These are phyloP conservation scores for Trichechus manatus DNA, from an alignment of 2,113 vertebrate species.

Conservation along the genomic window DNA sequence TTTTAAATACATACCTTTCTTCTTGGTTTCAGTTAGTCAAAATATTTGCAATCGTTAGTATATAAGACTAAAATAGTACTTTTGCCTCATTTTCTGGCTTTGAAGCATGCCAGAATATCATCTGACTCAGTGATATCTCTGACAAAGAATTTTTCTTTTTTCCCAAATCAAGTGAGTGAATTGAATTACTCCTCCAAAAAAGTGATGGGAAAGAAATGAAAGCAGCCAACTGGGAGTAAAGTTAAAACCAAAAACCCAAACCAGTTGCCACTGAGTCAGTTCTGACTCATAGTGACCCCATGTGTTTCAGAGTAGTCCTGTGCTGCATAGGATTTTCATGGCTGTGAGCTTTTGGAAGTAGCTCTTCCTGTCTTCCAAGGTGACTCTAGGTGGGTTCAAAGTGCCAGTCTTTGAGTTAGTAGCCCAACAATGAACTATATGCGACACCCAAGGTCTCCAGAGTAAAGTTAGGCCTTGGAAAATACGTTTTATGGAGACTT, in stretches of 20 bases:
- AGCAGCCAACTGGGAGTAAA: not conserved
- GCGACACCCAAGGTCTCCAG: not conserved
- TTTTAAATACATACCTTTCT: not conserved
- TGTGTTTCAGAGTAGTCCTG: not conserved
- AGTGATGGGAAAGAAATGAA: not conserved
- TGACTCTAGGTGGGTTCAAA: not conserved
- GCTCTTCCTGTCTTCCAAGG: not conserved
- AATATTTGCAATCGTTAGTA: not conserved
- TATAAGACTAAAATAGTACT: not conserved
- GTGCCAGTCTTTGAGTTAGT: not conserved
- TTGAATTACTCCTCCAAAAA: not conserved
- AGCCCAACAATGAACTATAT: not conserved
- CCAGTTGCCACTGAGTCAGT: too few relatives aligned
- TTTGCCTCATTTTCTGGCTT: not conserved
- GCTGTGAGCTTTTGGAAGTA: not conserved
- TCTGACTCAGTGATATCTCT: not conserved
- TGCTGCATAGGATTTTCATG: not conserved
- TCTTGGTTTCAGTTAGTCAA: not conserved
- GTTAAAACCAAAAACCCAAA: not conserved
- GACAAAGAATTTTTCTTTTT: not conserved
- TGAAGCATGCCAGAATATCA: not conserved
- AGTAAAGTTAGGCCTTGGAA: not conserved
- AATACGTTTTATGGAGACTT: not conserved
- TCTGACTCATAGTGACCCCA: too few relatives aligned
- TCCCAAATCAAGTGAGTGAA: slow-evolving; percentile 11